Base-by-base conservation (phyloP, 2,797 vertebrate genomes). In the Lacerta viridis region DNA sequence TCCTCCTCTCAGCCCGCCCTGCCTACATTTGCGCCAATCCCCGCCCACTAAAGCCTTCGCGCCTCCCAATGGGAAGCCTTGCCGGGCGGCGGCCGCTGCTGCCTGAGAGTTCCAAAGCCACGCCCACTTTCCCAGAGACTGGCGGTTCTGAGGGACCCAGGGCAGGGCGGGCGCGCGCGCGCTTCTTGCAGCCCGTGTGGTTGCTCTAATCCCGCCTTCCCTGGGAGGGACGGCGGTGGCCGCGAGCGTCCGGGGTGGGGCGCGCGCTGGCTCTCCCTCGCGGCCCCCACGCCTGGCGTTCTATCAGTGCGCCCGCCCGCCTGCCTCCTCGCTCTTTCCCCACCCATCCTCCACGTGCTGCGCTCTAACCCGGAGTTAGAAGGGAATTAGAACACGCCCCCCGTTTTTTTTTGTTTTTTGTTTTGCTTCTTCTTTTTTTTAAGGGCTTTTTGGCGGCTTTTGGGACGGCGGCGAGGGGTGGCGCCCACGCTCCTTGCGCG, bases 401-500 rank as follows among this genome's bases (percentile, higher is more conserved):
- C 68, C 4, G 5, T 13, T 64, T 74, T n/a, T n/a, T 33, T 33
- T 33, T 33, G 33, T 33, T 33, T 33, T 33, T 20, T 29, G 2
- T 25, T 46, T 1, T 7, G 55, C 7, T 3, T 5, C 3, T 55
- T 4, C 5, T 61, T 2, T 15, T 15, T 23, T 61, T 3, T 15
- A 0, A 41, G 4, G 59, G 93, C 83, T 86, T 23, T 82, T 66
- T 23, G 78, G 43, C 11, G 1, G 85, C 41, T 25, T 69, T 25
- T 25, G 76, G 46, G 81, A 43, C 5, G 81, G 79, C 88, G 29
- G 0, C 20, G 0, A 23, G 50, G 10, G 36, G 43, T 23, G 78
- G 88, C 66, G 1, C 69, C 61, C 41, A 7, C 33, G n/a, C 79
- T 72, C 46, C 2, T 36, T 29, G 93, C 88, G 89, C 91, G 66